Evolutionary conservation across 2,797 vertebrate genomes (phyloP).

Genomic region (Anguilla marmorata): DNA sequence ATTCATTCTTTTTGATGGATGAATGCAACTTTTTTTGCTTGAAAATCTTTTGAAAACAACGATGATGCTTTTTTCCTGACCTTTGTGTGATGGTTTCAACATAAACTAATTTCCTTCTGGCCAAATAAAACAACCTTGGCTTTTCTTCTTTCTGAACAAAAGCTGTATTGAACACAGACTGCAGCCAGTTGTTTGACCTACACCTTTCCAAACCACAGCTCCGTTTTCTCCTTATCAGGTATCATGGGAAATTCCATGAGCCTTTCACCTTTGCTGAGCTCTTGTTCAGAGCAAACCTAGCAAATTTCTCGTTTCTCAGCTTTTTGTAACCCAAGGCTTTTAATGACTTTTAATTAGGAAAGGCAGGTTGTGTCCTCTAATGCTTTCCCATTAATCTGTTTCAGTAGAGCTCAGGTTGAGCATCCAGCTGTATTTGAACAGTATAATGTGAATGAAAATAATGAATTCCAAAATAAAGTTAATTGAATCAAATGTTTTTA

Average conservation of each 20-base stretch:
- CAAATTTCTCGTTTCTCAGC: slow-evolving; percentile 19
- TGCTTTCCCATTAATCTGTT: neutral
- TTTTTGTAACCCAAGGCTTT: neutral
- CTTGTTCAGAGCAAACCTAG: neutral
- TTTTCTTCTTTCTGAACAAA: slow-evolving; percentile 26
- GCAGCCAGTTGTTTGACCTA: slow-evolving; percentile 10
- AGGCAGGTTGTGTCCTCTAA: neutral
- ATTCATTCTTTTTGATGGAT: neutral
- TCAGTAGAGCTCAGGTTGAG: neutral
- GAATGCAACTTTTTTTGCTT: neutral
- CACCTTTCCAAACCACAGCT: neutral
- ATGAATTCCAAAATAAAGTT: neutral
- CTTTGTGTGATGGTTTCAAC: slow-evolving; percentile 24
- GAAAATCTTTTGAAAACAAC: neutral
- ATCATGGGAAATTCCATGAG: slow-evolving; percentile 24
- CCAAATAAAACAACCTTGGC: slow-evolving; percentile 13
- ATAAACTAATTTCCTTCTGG: slow-evolving; percentile 26
- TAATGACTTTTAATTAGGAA: slow-evolving; percentile 19
- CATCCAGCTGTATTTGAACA: neutral
- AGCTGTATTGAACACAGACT: slow-evolving; percentile 26
- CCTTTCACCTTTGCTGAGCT: slow-evolving; percentile 3
- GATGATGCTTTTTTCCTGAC: slow-evolving; percentile 19
- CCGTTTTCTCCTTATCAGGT: slow-evolving; percentile 28
- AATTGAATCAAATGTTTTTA: neutral
- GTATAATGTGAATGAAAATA: neutral